Evolutionary conservation across 2,888 invertebrate genomes (phyloP), one percentile per base, ranked within the genome.

Genomic region (Campaea margaritaria): DNA sequence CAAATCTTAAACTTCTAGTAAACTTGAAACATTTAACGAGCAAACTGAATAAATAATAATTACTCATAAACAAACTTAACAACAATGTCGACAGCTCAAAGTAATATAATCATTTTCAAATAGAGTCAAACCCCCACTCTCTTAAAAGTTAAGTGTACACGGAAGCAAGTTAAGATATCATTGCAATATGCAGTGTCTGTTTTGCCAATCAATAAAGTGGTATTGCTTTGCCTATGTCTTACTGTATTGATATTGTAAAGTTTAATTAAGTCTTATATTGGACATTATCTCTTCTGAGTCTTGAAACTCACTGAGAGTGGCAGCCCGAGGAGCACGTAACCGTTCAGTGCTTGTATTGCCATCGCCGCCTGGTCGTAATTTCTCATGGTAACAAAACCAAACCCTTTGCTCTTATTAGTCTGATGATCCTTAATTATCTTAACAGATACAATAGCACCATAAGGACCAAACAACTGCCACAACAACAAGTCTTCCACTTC

Each of bases 21-120:
- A 92, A 92, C 91, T 91, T 92, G 91, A 91, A 91, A 92, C 81
- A 90, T 91, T 91, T 90, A 92, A 92, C 92, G 90, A 91, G 91
- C 92, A 89, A 92, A 92, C 90, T 87, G 91, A 92, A 92, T 92
- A 92, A 92, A 91, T 91, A 89, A 91, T 91, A 89, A 91, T 91
- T 91, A 91, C 90, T 87, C 90, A 86, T 88, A 91, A 91, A 91
- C 92, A 92, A 92, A 92, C 91, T 91, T 92, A 92, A 92, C 92
- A 92, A 92, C 92, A 91, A 92, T 91, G 89, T 89, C 77, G 86
- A 91, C 88, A 92, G 92, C 91, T 91, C 91, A 92, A 91, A 91
- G 85, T 86, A 92, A 91, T 90, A 89, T 83, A 91, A 90, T 87
- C 53, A 87, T 87, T 87, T 89, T 89, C 76, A 91, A 91, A 90